Conservation (phyloP, 2,888 invertebrate genomes). For the Sericinus montela region DNA sequence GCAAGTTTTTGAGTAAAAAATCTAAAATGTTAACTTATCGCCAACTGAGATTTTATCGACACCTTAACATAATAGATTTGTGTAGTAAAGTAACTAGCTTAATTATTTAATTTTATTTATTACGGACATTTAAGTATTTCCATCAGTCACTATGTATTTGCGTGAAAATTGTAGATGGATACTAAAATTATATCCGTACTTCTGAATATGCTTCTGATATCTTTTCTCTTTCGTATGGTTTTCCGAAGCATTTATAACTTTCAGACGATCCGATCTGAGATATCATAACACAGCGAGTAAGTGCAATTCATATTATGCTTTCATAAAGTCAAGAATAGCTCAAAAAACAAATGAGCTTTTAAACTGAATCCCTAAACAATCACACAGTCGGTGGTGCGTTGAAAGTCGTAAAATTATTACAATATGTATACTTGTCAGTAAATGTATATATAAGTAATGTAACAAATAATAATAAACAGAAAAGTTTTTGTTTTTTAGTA, state of each 20-base stretch:
- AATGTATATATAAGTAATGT: no score
- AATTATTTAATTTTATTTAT: background rate
- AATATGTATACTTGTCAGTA: background rate
- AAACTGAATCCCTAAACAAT: conserved; percentile 33
- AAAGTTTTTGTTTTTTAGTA: background rate
- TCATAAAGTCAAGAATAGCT: conserved; percentile 30
- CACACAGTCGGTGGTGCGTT: conserved; percentile 18
- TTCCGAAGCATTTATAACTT: conserved; percentile 24
- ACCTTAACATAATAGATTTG: no score
- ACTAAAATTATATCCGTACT: background rate
- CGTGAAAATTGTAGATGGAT: background rate
- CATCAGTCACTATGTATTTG: background rate
- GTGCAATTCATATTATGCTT: conserved; percentile 27
- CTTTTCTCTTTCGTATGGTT: conserved; percentile 24
- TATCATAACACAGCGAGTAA: conserved; percentile 32
- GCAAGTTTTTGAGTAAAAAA: no score
- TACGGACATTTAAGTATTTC: no score
- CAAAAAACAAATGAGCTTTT: conserved; percentile 30
- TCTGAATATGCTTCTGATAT: conserved; percentile 18
- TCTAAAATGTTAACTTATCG: no score
- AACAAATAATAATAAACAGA: no score
- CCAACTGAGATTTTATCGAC: no score
- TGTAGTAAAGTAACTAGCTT: no score
- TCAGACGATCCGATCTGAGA: conserved; percentile 26
- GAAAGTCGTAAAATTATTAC: conserved; percentile 1